Percentiles rank a stretch among this genome's conserved stretches.
phyloP scores from a whole-genome alignment of 2,113 vertebrate species.

The Verasper variegatus region DNA sequence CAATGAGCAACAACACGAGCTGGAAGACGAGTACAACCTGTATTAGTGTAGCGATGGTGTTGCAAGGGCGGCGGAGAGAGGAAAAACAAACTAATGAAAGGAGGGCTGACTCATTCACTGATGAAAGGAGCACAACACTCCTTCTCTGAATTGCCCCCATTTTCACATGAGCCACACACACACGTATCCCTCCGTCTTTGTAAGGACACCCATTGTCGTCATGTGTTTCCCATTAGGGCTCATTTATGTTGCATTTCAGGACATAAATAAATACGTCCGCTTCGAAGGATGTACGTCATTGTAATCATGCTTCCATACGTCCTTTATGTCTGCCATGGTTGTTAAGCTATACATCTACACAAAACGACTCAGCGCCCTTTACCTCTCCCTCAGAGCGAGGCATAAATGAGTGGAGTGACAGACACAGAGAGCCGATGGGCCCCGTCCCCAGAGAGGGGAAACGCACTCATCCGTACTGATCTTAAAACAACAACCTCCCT shows the following conservation, averaged over 20 bases:
- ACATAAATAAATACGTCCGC: neutral
- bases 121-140: conserved; percentile 73
- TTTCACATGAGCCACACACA: conserved; percentile 32
- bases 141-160: conserved; percentile 48
- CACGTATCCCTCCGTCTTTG: neutral
- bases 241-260: neutral
- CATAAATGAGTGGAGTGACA: conserved; percentile 78
- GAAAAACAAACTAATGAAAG: conserved; percentile 59
- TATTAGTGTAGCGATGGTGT: neutral
- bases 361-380: conserved; percentile 53
- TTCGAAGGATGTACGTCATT: too few relatives aligned
- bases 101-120: conserved; percentile 70
- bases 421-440: conserved; percentile 76
- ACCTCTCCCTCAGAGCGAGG: conserved; percentile 59
- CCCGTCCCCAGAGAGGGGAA: conserved; percentile 74
- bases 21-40: neutral
- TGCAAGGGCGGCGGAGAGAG: neutral
- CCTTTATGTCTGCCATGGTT: too few relatives aligned
- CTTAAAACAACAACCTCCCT: conserved; percentile 84
- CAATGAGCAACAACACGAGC: neutral
- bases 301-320: too few relatives aligned
- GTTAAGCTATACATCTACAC: neutral
- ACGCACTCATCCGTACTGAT: conserved; percentile 84
- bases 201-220: neutral
- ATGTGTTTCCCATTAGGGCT: neutral